Evolutionary conservation across 2,888 invertebrate genomes (phyloP).

Genomic region (Podabrus alpinus): DNA sequence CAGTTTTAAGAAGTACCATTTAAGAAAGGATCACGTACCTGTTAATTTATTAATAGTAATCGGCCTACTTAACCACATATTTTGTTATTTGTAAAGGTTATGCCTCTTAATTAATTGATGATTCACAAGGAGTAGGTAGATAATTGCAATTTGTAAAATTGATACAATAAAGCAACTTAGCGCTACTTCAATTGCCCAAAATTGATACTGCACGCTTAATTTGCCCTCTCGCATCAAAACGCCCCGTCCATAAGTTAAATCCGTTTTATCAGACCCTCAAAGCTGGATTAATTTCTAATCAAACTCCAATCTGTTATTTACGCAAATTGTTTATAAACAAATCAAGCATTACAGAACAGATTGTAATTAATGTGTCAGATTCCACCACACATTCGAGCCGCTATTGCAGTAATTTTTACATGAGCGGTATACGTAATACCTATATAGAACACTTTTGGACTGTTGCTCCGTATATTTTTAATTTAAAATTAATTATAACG

Average conservation of each 20-base stretch:
- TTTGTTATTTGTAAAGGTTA: not conserved
- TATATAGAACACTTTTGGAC: not conserved
- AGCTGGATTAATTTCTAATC: not conserved
- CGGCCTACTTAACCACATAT: conserved; percentile 1
- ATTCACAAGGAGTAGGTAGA: not conserved
- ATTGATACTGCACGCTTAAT: not conserved
- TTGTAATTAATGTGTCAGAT: not conserved
- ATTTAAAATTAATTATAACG: not conserved
- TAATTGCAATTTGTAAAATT: not conserved
- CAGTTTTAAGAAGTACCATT: not conserved
- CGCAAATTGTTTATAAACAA: not conserved
- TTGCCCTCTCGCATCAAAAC: not conserved
- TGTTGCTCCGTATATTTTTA: not conserved
- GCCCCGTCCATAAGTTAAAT: not conserved
- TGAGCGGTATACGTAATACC: not conserved
- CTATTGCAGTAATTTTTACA: not conserved
- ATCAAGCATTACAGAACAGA: not conserved
- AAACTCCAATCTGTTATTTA: not conserved
- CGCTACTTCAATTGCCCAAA: not conserved
- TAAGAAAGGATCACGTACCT: not conserved
- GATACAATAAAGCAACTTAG: not conserved
- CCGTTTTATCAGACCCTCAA: not conserved
- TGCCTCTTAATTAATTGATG: not conserved
- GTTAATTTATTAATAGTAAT: not conserved
- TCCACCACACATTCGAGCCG: not conserved